Conservation (phyloP, 2,888 invertebrate genomes). For the Heterodera filipjevi region DNA sequence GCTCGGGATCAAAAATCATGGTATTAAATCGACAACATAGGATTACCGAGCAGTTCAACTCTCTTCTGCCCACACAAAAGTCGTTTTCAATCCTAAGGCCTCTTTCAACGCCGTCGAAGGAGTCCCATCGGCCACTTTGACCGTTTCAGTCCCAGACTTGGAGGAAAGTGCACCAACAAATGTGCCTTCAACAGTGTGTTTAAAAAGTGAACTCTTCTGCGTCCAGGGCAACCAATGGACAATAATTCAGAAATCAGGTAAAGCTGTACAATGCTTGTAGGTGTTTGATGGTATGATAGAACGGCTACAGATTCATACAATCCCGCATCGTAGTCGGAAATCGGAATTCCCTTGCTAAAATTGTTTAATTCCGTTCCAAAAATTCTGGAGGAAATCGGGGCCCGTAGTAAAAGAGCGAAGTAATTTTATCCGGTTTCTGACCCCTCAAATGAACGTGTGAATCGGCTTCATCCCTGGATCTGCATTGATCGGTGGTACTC, state of each 20-base stretch:
- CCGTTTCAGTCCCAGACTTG: not conserved
- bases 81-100: slow-evolving; percentile 18
- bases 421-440: too few relatives aligned
- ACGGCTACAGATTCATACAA: not conserved
- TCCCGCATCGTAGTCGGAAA: not conserved
- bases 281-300: not conserved
- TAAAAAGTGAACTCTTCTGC: not conserved
- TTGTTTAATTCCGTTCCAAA: too few relatives aligned
- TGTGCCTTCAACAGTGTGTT: not conserved
- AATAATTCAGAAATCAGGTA: not conserved
- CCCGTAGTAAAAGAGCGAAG: too few relatives aligned
- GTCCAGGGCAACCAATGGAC: slow-evolving; percentile 23
- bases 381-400: too few relatives aligned
- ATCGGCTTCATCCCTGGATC: too few relatives aligned
- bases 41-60: not conserved
- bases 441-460: too few relatives aligned
- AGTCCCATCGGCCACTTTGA: slow-evolving; percentile 45
- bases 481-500: too few relatives aligned
- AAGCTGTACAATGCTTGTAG: not conserved
- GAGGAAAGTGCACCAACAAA: not conserved
- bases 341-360: too few relatives aligned
- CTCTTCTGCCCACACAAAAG: not conserved
- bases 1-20: too few relatives aligned
- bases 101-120: slow-evolving; percentile 40
- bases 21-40: too few relatives aligned